A percentile compares a stretch with the other conserved stretches of the same genome.
Evolutionary conservation across 1,140 invertebrate species (phyloP).

Genomic region (Anastatus disparis): DNA sequence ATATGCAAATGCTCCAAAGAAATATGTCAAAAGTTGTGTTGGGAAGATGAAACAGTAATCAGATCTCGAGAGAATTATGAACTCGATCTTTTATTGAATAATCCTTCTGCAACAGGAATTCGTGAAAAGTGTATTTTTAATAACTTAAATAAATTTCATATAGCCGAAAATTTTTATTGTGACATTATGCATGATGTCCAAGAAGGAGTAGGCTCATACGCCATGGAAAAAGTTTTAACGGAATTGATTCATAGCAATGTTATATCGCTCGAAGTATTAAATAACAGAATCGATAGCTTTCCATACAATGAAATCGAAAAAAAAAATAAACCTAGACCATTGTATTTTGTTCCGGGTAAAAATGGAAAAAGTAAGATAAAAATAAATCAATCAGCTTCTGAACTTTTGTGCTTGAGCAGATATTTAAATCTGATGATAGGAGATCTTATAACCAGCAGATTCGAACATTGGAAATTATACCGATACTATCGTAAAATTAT

Average conservation of each 20-base stretch:
- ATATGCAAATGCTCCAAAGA: background rate
- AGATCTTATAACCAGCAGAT: background rate
- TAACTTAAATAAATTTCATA: constrained; percentile 6
- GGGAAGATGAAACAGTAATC: background rate
- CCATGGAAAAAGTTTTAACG: background rate
- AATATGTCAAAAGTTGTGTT: background rate
- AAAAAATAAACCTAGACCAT: too few relatives aligned
- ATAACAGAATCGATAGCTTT: background rate
- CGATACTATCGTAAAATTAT: constrained; percentile 13
- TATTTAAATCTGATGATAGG: constrained; percentile 35
- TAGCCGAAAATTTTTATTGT: constrained; percentile 24
- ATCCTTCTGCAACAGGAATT: background rate
- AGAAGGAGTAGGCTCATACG: constrained; percentile 4
- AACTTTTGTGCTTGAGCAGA: constrained; percentile 27
- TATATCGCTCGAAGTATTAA: background rate
- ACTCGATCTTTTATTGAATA: constrained; percentile 10
- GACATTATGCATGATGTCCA: constrained; percentile 20
- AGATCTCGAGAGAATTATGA: constrained; percentile 21
- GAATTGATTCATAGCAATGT: background rate
- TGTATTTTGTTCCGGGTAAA: background rate
- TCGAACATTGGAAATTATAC: constrained; percentile 10
- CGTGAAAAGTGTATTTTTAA: constrained; percentile 29
- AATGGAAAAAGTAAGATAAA: constrained; percentile 4
- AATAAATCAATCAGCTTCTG: constrained; percentile 31
- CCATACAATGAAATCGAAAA: too few relatives aligned